These are phyloP conservation scores for Bombus breviceps DNA, from an alignment of 1,140 invertebrate species.

Conservation along the genomic window DNA sequence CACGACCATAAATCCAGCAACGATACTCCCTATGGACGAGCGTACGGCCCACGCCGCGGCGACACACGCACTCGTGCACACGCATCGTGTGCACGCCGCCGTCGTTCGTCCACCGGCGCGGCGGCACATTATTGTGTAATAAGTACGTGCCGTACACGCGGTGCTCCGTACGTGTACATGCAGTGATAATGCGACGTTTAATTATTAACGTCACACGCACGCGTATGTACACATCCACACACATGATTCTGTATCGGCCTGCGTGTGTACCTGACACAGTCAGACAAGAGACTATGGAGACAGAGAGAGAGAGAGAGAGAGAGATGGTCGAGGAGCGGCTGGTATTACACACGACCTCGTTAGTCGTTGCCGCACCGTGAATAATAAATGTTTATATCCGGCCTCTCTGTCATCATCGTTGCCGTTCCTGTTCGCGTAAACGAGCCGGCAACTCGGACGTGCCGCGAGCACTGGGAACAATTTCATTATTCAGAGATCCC, in stretches of 20 bases:
- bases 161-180: constrained; percentile 36
- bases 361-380: constrained; percentile 68
- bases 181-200: constrained; percentile 67
- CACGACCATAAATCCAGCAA: constrained; percentile 41
- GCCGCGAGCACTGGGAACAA: constrained; percentile 32
- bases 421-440: constrained; percentile 61
- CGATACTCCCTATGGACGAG: constrained; percentile 32
- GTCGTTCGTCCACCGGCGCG: constrained; percentile 6
- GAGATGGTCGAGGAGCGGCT: constrained; percentile 41
- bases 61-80: constrained; percentile 17
- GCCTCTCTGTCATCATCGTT: constrained; percentile 56
- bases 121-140: constrained; percentile 54
- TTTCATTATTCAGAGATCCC: constrained; percentile 28
- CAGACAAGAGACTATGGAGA: no score
- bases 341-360: constrained; percentile 72
- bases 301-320: constrained; percentile 21
- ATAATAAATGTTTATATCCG: constrained; percentile 76
- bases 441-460: constrained; percentile 50
- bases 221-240: constrained; percentile 1
- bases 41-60: constrained; percentile 20
- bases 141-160: constrained; percentile 49
- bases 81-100: background rate
- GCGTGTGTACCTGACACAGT: constrained; percentile 5
- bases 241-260: background rate
- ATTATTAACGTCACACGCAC: constrained; percentile 69